Evolutionary conservation across 2,797 vertebrate genomes (phyloP).

Genomic region (Threskiornis aethiopicus): DNA sequence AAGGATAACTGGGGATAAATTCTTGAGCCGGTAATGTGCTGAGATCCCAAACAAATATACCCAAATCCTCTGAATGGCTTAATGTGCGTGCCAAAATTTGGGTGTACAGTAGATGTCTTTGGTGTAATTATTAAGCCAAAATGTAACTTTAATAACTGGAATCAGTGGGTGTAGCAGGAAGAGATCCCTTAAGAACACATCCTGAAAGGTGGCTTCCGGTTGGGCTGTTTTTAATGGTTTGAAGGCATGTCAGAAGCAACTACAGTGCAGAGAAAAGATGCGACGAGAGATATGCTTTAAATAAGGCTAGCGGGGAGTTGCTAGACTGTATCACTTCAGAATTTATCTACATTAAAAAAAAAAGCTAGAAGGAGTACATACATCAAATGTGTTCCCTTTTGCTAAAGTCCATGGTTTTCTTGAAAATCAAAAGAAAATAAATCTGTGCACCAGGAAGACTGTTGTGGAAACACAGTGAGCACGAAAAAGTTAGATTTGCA

Average conservation of each 20-base stretch:
- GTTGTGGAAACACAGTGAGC: neutral
- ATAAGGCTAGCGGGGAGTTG: neutral
- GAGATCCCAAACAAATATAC: neutral
- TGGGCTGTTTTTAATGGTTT: neutral
- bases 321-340: neutral
- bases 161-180: neutral
- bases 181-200: neutral
- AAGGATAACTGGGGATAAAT: neutral
- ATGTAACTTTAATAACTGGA: neutral
- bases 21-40: neutral
- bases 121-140: neutral
- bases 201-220: neutral
- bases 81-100: neutral
- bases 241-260: neutral
- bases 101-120: neutral
- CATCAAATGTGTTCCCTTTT: neutral
- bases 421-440: neutral
- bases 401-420: neutral
- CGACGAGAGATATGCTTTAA: neutral
- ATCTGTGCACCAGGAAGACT: fast-evolving
- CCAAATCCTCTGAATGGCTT: neutral
- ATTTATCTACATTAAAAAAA: neutral
- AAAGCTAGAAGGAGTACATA: neutral
- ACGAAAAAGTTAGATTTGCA: neutral
- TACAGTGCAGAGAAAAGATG: neutral